A percentile compares a stretch with the other conserved stretches of the same genome.
phyloP scores from a whole-genome alignment of 2,797 vertebrate species.

The Darevskia nairensis region DNA sequence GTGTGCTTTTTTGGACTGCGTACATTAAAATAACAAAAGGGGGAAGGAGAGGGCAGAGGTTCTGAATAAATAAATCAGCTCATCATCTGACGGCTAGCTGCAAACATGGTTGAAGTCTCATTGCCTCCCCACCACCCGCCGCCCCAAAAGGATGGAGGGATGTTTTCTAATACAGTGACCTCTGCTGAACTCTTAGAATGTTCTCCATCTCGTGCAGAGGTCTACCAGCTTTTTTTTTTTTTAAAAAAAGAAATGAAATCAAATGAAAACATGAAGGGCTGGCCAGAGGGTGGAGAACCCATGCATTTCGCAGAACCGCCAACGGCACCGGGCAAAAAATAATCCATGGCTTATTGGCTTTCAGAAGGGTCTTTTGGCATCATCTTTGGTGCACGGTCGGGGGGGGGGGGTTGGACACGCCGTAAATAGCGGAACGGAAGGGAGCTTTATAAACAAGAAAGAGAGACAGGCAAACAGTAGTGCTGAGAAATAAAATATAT shows the following conservation, averaged over 20 bases:
- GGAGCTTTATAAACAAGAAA: background rate
- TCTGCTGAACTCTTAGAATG: constrained; percentile 66
- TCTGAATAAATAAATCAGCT: background rate
- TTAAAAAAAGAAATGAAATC: no score
- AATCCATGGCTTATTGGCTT: fast-evolving
- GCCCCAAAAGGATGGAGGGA: background rate
- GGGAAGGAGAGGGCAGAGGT: constrained; percentile 27
- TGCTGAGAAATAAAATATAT: constrained; percentile 60
- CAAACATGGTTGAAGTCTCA: background rate
- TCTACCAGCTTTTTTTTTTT: background rate
- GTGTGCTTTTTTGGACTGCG: background rate
- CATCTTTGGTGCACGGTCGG: fast-evolving
- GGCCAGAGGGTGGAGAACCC: fast-evolving
- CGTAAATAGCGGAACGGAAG: constrained; percentile 18
- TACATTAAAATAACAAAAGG: constrained; percentile 18
- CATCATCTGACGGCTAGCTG: constrained; percentile 18
- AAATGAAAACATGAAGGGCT: background rate
- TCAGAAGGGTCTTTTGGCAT: background rate
- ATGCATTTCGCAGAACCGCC: fast-evolving
- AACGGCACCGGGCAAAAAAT: fast-evolving
- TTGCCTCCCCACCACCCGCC: background rate
- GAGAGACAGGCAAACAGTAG: constrained; percentile 18
- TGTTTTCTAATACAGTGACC: background rate
- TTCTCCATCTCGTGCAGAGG: constrained; percentile 14
- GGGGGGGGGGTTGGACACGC: background rate